Evolutionary conservation across 2,113 vertebrate genomes (phyloP).

Genomic region (Callorhinus ursinus): DNA sequence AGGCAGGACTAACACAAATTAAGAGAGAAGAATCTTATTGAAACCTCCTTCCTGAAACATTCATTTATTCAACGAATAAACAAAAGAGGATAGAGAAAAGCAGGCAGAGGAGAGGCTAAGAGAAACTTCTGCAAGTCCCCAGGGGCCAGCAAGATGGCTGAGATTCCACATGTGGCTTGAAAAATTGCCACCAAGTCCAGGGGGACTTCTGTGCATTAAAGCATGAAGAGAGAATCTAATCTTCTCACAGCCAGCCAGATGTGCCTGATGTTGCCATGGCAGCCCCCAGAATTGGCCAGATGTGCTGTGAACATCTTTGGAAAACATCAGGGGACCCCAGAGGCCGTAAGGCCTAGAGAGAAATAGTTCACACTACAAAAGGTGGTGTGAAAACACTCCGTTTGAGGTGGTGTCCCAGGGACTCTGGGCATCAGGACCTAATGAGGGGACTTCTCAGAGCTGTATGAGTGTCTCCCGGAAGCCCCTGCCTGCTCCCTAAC

Average conservation of each 20-base stretch:
- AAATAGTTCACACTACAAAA: background rate
- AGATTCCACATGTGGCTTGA: slow-evolving; percentile 47
- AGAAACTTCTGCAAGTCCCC: background rate
- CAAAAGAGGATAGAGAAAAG: background rate
- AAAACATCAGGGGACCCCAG: slow-evolving; percentile 28
- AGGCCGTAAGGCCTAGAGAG: background rate
- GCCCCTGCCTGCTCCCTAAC: background rate
- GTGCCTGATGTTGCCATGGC: slow-evolving; percentile 58
- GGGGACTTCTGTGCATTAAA: slow-evolving; percentile 21
- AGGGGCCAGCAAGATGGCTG: background rate
- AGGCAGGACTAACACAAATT: background rate
- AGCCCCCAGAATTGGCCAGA: slow-evolving; percentile 40
- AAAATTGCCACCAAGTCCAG: background rate
- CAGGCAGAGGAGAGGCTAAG: background rate
- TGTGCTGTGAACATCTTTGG: slow-evolving; percentile 53
- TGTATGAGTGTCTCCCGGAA: background rate
- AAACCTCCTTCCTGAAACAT: slow-evolving; percentile 30
- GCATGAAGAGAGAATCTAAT: slow-evolving; percentile 43
- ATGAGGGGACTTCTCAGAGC: background rate
- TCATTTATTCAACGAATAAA: slow-evolving; percentile 56
- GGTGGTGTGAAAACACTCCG: background rate
- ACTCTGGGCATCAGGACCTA: background rate
- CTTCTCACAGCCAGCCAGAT: slow-evolving; percentile 36
- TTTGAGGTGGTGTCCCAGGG: background rate
- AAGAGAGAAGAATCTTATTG: background rate